Evolutionary conservation across 2,113 vertebrate species (phyloP), one percentile per base, ranked within the genome.

Genomic region (Platanista minor): DNA sequence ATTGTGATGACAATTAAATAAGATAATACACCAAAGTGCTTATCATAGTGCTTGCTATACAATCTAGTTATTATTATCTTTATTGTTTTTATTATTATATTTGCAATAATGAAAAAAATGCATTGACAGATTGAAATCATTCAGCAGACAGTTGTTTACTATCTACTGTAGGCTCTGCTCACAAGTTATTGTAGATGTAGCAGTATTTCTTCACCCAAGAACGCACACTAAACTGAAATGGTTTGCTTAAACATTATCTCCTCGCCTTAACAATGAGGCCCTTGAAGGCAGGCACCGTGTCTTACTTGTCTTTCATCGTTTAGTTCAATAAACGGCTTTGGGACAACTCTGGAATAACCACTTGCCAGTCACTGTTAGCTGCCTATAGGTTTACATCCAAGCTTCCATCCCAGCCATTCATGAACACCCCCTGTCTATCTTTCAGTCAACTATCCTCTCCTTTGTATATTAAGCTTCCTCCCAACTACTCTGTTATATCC

Each of bases 61-160:
- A 59, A 41, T 39, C 33, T 77, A 64, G 23, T 54, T 77, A 71
- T 14, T 69, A 46, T 82, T 66, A 74, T 27, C 13, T 93, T 74
- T 87, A 36, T 90, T 94, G 61, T 69, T 96, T 69, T 66, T 92
- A 46, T 78, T 86, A 21, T 78, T 36, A 61, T 80, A 61, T 90
- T 36, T 90, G 17, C 3, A 84, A 61, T 82, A 39, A 43, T 90
- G 12, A 31, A 61, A 29, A 82, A 8, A 54, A 1, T 13, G 5
- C 61, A 64, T 2, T 12, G 2, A 67, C 25, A 57, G 27, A 64
- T 41, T n/a, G 54, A 83, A 84, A 75, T 62, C 23, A 62, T 64
- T 75, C 49, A 27, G 21, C 69, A 85, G 91, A 75, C n/a, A 87
- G 39, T 72, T 62, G 21, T 67, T 80, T 33, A 94, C 8, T 72